phyloP scores from a whole-genome alignment of 2,113 vertebrate genomes.

The Narcine bancroftii region DNA sequence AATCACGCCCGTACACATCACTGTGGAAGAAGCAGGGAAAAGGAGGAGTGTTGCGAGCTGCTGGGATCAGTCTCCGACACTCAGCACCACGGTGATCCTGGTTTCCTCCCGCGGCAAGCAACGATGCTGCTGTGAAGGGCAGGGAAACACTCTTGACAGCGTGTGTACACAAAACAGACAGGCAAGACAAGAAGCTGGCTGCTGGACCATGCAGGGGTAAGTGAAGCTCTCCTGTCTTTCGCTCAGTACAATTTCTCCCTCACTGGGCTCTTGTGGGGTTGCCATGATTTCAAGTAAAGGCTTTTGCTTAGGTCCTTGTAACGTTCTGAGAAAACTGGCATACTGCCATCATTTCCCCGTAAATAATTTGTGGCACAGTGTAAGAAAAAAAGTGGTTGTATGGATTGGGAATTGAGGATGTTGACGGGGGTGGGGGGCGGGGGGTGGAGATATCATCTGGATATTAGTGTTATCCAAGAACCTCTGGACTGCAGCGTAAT shows the following conservation, averaged over 20 bases:
- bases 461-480: not conserved
- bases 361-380: slow-evolving; percentile 14
- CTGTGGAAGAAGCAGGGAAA: not conserved
- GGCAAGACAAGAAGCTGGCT: slow-evolving; percentile 9
- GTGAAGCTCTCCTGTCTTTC: slow-evolving; percentile 22
- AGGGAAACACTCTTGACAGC: not conserved
- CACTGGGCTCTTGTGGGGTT: slow-evolving; percentile 11
- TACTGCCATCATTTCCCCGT: slow-evolving; percentile 22
- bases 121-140: slow-evolving; percentile 34
- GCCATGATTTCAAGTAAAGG: slow-evolving; percentile 8
- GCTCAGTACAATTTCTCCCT: slow-evolving; percentile 10
- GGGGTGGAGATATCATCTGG: not conserved
- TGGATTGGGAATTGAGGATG: slow-evolving; percentile 12
- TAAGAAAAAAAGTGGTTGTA: slow-evolving; percentile 18
- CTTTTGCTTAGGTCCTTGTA: not conserved
- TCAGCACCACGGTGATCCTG: slow-evolving; percentile 10
- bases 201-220: slow-evolving; percentile 26
- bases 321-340: not conserved
- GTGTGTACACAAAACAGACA: slow-evolving; percentile 31
- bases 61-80: slow-evolving; percentile 10
- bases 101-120: slow-evolving; percentile 12
- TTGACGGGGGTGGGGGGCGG: not conserved
- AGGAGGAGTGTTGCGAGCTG: slow-evolving; percentile 20
- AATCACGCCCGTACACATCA: slow-evolving; percentile 5
- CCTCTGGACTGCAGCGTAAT: slow-evolving; percentile 11